Evolutionary conservation across 2,797 vertebrate species (phyloP).

Genomic region (Coracias cyanogaster): DNA sequence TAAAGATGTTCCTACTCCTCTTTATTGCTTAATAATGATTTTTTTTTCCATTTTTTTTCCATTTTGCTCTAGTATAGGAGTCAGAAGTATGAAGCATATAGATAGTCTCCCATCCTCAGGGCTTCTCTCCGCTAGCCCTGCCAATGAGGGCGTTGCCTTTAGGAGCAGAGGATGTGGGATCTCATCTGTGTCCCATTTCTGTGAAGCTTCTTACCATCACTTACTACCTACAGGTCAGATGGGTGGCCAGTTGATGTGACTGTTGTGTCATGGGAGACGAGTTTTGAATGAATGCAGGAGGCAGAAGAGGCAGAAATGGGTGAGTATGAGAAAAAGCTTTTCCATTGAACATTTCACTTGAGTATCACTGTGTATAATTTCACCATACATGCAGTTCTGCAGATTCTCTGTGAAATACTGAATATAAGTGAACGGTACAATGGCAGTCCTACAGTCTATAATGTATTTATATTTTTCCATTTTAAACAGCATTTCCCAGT

Average conservation of each 20-base stretch:
- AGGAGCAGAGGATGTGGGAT: neutral
- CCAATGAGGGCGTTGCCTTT: neutral
- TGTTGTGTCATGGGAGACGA: neutral
- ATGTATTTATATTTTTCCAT: neutral
- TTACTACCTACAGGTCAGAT: neutral
- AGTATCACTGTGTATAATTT: fast-evolving
- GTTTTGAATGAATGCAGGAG: neutral
- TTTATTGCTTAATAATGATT: neutral
- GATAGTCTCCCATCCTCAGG: neutral
- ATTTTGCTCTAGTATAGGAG: neutral
- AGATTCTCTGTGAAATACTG: neutral
- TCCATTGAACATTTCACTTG: neutral
- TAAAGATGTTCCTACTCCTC: neutral
- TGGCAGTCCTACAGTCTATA: neutral
- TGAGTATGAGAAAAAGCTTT: neutral
- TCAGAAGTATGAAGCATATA: neutral
- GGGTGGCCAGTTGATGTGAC: neutral
- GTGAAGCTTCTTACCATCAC: neutral
- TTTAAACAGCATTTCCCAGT: neutral
- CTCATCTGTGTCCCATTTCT: neutral
- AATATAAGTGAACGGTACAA: neutral
- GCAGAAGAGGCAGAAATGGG: neutral
- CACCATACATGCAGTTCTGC: neutral
- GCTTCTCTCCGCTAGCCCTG: neutral
- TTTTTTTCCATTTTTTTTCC: neutral